Conservation (phyloP, 2,113 vertebrate species). For the Emydocephalus ijimae region DNA sequence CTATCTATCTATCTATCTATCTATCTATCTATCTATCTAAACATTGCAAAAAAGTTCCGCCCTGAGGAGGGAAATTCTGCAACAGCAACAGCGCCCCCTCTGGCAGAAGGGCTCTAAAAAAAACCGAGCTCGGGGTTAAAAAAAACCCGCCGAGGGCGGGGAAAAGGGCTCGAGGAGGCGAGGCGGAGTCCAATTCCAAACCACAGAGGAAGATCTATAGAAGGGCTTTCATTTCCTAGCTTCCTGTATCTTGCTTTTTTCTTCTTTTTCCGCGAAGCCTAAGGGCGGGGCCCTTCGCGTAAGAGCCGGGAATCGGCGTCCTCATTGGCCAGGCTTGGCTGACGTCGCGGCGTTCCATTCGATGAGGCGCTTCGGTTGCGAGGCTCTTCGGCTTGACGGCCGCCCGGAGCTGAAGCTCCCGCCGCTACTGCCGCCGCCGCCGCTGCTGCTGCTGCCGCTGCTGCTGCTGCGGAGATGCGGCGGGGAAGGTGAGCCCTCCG, state of each 20-base stretch:
- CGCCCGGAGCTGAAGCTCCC: background rate
- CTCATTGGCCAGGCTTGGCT: slow-evolving; percentile 10
- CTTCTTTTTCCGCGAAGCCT: background rate
- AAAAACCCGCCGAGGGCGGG: no score
- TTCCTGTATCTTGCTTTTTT: background rate
- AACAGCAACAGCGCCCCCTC: no score
- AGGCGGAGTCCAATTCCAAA: background rate
- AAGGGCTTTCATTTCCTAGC: accelerated
- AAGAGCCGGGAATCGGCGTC: background rate
- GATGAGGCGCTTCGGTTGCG: background rate
- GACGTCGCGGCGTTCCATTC: background rate
- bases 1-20: no score
- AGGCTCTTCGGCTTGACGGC: background rate
- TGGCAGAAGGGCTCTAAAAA: no score
- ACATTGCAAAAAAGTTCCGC: no score
- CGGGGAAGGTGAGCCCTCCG: background rate
- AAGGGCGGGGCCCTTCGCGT: background rate
- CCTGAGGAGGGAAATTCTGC: no score
- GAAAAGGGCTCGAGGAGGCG: no score
- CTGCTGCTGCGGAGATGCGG: background rate
- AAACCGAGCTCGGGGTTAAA: no score
- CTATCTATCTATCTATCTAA: no score
- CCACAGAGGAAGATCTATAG: background rate
- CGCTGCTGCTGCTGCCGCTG: background rate
- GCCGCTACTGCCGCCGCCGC: background rate